A percentile compares a stretch with the other conserved stretches of the same genome.
Evolutionary conservation across 2,797 vertebrate genomes (phyloP).

Genomic region (Crax fasciolata): DNA sequence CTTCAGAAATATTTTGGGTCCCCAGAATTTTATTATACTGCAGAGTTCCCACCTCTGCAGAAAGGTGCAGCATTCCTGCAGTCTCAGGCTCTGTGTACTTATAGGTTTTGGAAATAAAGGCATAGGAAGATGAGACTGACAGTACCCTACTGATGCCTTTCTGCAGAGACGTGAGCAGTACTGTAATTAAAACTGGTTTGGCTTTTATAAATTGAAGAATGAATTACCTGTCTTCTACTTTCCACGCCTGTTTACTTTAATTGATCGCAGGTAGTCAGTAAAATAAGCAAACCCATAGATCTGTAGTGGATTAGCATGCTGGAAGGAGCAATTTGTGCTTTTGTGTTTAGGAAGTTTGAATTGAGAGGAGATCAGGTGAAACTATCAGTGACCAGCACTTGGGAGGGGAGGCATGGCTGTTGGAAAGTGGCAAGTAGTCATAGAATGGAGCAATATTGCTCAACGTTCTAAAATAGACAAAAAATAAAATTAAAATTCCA

Average conservation of each 20-base stretch:
- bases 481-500: neutral
- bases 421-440: neutral
- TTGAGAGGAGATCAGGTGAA: neutral
- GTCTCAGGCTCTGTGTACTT: neutral
- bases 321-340: neutral
- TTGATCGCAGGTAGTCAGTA: neutral
- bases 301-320: neutral
- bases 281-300: neutral
- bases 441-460: neutral
- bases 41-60: neutral
- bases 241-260: neutral
- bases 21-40: neutral
- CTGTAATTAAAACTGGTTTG: neutral
- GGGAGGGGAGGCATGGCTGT: neutral
- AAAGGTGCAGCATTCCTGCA: fast-evolving
- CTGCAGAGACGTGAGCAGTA: neutral
- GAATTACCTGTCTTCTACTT: neutral
- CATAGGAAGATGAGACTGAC: neutral
- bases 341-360: neutral
- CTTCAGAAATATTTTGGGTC: neutral
- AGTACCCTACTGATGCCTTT: fast-evolving
- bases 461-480: neutral
- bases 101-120: neutral
- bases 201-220: neutral
- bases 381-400: neutral